Base-by-base conservation (phyloP, 2,888 invertebrate genomes). In the Synergus itoensis region DNA sequence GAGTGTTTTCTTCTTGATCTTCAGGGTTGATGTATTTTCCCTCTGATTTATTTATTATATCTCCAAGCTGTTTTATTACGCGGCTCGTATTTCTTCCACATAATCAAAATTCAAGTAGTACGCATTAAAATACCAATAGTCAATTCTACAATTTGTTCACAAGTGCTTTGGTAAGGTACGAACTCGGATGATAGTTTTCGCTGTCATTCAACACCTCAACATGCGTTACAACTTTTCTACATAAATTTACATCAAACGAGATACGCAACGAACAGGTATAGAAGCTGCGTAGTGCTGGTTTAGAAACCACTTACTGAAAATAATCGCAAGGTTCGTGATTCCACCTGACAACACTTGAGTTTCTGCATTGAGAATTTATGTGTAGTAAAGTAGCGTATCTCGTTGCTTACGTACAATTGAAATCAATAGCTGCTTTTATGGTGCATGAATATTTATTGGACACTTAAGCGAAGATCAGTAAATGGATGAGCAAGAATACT, bases 401-500 rank as follows among this genome's bases (percentile, higher is more conserved):
- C 28, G 28, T 69, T 69, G 45, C 48, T 45, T 9, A 69, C 48
- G 48, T 53, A 48, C 64, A 64, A 64, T 64, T 64, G 64, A 64
- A 64, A 64, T 64, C 64, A 64, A 64, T 64, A 41, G 64, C 64
- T 41, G 41, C 41, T 40, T 41, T 64, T 40, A 45, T 67, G 45
- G 14, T 21, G 11, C 67, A 67, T 67, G 67, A 67, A 67, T 67
- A 67, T 67, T 67, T 67, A 67, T 67, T 67, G 67, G 21, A 67
- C 21, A 67, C 67, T 67, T 1, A n/a, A 67, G 43, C 21, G 5
- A 45, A 7, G n/a, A 21, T 1, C 8, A 40, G 43, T 21, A 14
- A 67, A 45, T 67, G 14, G 14, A 67, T 60, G 60, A 21, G 21
- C 21, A 12, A 12, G 60, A 5, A n/a, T 67, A 67, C 67, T 45